Evolutionary conservation across 2,888 invertebrate species (phyloP).

Genomic region (Trypoxylon attenuatum): DNA sequence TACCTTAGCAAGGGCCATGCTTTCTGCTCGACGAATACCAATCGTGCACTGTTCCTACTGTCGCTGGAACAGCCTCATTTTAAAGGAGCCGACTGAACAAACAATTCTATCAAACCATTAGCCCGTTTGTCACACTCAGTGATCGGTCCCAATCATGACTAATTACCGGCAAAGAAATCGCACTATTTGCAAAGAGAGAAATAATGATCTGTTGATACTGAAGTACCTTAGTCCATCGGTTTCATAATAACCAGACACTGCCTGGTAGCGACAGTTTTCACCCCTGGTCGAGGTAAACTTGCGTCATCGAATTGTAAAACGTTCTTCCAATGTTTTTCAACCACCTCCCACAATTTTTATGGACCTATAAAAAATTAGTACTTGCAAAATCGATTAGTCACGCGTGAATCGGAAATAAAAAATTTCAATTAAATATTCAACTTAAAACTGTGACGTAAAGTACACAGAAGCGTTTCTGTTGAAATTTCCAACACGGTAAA

Average conservation of each 20-base stretch:
- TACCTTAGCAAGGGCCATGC: conserved; percentile 39
- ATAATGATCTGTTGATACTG: conserved; percentile 31
- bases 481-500: not conserved
- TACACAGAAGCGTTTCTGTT: conserved; percentile 7
- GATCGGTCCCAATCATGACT: conserved; percentile 4
- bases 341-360: too few species aligned
- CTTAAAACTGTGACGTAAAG: conserved; percentile 2
- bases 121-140: conserved; percentile 34
- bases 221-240: conserved; percentile 16
- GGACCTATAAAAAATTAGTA: too few species aligned
- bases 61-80: conserved; percentile 28
- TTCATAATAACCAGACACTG: conserved; percentile 32
- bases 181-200: conserved; percentile 17
- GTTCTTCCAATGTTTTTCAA: too few species aligned
- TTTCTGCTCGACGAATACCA: conserved; percentile 18
- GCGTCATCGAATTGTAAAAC: too few species aligned
- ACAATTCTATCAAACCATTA: conserved; percentile 38
- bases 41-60: conserved; percentile 25
- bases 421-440: too few species aligned
- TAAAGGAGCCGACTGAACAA: conserved; percentile 35
- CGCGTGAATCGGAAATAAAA: too few species aligned
- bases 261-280: too few species aligned
- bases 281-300: too few species aligned
- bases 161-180: conserved; percentile 23
- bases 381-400: too few species aligned